Conservation (phyloP, 2,888 invertebrate species). For the Tetranychus truncatus region DNA sequence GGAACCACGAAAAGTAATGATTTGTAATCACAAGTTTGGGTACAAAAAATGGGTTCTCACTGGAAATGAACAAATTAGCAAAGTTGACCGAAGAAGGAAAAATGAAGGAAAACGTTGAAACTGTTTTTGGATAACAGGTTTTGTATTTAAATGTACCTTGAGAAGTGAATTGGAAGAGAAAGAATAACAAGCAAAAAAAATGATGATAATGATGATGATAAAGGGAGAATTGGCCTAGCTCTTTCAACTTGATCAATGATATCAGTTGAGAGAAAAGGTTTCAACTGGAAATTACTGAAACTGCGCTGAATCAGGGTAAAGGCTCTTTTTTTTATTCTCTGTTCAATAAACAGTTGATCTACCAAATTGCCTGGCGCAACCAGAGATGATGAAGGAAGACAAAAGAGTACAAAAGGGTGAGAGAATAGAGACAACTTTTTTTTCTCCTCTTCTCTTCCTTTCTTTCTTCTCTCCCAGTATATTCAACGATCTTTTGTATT, state of each 20-base stretch:
- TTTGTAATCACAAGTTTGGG: no score
- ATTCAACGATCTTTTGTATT: not conserved
- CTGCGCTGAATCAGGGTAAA: not conserved
- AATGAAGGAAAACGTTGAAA: no score
- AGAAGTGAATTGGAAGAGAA: not conserved
- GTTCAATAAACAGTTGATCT: not conserved
- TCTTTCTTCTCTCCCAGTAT: not conserved
- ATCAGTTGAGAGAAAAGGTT: no score
- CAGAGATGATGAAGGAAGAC: not conserved
- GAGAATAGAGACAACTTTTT: not conserved
- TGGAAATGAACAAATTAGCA: not conserved
- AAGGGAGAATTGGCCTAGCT: not conserved
- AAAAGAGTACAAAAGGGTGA: not conserved
- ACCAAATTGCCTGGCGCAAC: not conserved
- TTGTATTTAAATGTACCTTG: not conserved
- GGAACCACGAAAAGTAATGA: no score
- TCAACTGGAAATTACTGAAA: not conserved
- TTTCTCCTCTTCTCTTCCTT: not conserved
- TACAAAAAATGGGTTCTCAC: not conserved
- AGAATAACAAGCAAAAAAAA: not conserved
- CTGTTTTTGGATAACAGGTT: not conserved
- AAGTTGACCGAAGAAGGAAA: not conserved
- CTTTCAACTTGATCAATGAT: not conserved
- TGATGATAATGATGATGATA: not conserved
- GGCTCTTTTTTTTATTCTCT: not conserved